These are phyloP conservation scores for Ganaspis sp. DNA, from an alignment of 1,140 invertebrate species.

Conservation along the genomic window DNA sequence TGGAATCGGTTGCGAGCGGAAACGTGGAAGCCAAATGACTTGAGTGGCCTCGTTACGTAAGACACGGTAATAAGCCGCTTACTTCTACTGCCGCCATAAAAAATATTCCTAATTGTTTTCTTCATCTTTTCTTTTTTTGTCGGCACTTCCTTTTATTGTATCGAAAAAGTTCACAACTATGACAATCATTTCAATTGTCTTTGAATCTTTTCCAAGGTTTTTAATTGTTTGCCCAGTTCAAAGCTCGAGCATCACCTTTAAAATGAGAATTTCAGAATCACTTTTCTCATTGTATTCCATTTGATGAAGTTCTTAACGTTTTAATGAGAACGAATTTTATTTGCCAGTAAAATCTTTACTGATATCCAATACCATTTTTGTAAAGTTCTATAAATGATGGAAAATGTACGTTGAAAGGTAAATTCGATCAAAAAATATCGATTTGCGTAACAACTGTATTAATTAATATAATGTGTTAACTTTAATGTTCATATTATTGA, in stretches of 20 bases:
- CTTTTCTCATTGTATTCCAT: no score
- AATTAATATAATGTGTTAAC: no score
- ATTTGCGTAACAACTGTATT: no score
- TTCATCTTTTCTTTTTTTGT: not conserved
- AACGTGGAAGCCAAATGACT: conserved; percentile 44
- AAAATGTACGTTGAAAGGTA: no score
- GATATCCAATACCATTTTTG: no score
- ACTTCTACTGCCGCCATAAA: conserved; percentile 3
- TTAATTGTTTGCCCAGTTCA: not conserved
- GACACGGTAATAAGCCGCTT: conserved; percentile 22
- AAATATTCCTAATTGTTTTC: conserved; percentile 13
- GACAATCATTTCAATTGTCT: not conserved
- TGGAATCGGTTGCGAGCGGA: conserved; percentile 22
- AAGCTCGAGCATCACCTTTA: not conserved
- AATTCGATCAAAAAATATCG: no score
- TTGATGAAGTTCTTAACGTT: no score
- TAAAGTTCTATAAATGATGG: no score
- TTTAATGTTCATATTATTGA: no score
- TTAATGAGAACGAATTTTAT: no score
- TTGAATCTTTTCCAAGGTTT: not conserved
- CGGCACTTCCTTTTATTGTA: conserved; percentile 28
- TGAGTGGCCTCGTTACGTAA: conserved; percentile 42
- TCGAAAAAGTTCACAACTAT: conserved; percentile 21
- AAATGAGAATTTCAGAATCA: no score
- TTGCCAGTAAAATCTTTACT: no score